Evolutionary conservation across 64 coral and sea anemone species (phyloP), one percentile per base, ranked within the genome.

Genomic region (Pocillopora verrucosa): DNA sequence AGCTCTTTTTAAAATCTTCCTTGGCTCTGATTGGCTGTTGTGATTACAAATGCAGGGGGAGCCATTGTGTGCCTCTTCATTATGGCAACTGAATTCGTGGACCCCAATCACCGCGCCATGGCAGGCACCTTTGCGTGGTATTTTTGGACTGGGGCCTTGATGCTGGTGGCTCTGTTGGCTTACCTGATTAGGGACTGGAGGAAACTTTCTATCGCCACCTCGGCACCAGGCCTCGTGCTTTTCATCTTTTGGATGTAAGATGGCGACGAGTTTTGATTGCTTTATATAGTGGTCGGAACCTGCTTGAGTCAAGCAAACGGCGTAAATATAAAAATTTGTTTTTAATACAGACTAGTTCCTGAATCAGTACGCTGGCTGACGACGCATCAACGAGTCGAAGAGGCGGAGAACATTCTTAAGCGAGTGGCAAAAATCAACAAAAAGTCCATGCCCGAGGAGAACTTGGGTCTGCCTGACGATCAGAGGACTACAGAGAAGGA

Each of bases 71-170:
- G 91, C 62, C 91, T 96, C n/a, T 96, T 96, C 82, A 96, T 96
- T 20, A 96, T 96, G 94, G 94, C 94, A 13, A 96, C 94, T 20
- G 94, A 96, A 38, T 96, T 90, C 35, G 94, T 96, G 0, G 91
- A 91, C 16, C 94, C 94, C 19, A 34, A 93, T n/a, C 90, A 92
- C 77, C 91, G 94, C 16, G 94, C 94, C 34, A 96, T 96, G 94
- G 94, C 94, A 58, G 94, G 94, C n/a, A 96, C 94, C 37, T 96
- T 96, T 16, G 90, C 94, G 9, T 96, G 94, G 94, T 96, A 93
- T 84, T 96, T 96, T 35, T 96, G 94, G 94, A 96, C 94, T 30
- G 94, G 91, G 41, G 88, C 94, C 22, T 74, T 96, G 24, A 96
- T 96, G 94, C 14, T 90, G 16, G 91, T 96, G 41, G 94, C 94